A percentile compares a stretch with the other conserved stretches of the same genome.
Conservation (phyloP, 2,113 vertebrate species). For the Lynx canadensis region DNA sequence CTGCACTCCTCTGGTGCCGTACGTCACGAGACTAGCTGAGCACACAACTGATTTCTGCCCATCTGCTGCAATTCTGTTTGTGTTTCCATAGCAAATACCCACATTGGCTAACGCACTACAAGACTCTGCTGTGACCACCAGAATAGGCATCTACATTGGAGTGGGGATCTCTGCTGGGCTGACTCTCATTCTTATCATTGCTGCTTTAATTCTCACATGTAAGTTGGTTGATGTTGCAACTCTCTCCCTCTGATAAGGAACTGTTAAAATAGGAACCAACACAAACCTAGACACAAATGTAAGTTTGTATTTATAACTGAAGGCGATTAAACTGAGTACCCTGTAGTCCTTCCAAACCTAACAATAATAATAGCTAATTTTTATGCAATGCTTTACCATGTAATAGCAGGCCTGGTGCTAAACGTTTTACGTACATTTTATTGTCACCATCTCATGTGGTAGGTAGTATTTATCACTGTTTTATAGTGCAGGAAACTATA, state of each 20-base stretch:
- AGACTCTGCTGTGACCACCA: background rate
- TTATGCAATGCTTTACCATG: background rate
- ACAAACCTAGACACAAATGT: background rate
- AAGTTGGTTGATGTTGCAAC: conserved; percentile 16
- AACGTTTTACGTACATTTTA: background rate
- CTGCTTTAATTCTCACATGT: conserved; percentile 61
- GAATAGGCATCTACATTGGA: background rate
- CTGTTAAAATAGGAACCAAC: background rate
- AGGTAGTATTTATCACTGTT: background rate
- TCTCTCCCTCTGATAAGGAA: background rate
- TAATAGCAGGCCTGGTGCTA: background rate
- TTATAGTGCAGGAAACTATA: background rate
- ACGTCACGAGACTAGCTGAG: background rate
- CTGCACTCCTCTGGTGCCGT: background rate
- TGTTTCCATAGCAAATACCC: conserved; percentile 41
- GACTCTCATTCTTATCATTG: background rate
- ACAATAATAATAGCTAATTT: background rate
- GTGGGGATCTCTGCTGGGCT: conserved; percentile 42
- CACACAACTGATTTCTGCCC: background rate
- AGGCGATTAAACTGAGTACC: background rate
- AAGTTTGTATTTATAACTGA: background rate
- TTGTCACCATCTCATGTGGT: background rate
- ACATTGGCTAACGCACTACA: background rate
- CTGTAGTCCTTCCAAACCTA: background rate
- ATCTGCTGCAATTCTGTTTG: background rate